phyloP scores from a whole-genome alignment of 2,113 vertebrate genomes.

The Pteropus alecto region DNA sequence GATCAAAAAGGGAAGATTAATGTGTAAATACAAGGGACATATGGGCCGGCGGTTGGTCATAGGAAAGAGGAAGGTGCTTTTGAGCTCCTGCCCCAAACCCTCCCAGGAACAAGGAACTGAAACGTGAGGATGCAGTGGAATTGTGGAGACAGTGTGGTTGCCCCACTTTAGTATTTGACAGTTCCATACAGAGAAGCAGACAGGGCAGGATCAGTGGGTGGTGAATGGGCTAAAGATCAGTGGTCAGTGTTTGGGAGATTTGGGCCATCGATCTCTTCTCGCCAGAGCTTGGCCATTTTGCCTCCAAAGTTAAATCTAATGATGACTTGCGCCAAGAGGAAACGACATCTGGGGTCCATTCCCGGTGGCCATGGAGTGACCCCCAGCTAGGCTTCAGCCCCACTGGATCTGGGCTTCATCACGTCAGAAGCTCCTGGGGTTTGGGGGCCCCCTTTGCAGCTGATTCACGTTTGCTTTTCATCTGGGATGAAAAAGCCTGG shows the following conservation, averaged over 20 bases:
- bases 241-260: not conserved
- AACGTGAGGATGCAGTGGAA: not conserved
- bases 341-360: not conserved
- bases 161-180: not conserved
- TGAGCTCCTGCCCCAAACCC: not conserved
- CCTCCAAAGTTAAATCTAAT: not conserved
- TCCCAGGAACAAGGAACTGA: not conserved
- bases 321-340: not conserved
- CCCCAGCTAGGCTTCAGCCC: not conserved
- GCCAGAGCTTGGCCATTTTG: not conserved
- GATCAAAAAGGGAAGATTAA: not conserved
- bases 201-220: not conserved
- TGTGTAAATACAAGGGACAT: not conserved
- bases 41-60: not conserved
- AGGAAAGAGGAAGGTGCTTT: not conserved
- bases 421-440: not conserved
- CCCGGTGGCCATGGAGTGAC: not conserved
- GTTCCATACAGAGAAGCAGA: not conserved
- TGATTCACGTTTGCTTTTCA: not conserved
- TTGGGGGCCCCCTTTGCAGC: not conserved
- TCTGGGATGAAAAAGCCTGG: not conserved
- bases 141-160: not conserved
- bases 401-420: not conserved
- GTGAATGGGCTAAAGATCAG: not conserved
- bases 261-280: not conserved